A percentile compares a stretch with the other conserved stretches of the same genome.
Conservation (phyloP, 2,797 vertebrate genomes). For the Propithecus perrieri region DNA sequence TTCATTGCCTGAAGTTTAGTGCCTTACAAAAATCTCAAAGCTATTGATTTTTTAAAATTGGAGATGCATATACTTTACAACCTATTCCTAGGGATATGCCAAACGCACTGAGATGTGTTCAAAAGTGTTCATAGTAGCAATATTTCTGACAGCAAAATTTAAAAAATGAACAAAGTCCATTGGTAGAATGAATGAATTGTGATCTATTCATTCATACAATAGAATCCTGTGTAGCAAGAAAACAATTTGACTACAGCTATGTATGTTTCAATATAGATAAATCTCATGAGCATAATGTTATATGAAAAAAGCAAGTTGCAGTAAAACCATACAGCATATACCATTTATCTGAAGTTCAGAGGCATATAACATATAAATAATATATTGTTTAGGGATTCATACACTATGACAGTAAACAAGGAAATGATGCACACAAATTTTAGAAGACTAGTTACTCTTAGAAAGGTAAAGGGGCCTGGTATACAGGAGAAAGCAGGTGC, state of each 20-base stretch:
- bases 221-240: neutral
- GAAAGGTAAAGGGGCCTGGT: too few species aligned
- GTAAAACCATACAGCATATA: neutral
- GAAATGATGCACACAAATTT: neutral
- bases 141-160: neutral
- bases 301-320: neutral
- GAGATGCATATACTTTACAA: neutral
- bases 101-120: neutral
- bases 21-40: neutral
- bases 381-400: neutral
- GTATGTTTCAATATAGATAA: neutral
- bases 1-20: neutral
- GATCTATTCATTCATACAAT: neutral
- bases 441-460: neutral
- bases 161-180: neutral
- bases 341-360: neutral
- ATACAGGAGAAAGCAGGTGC: neutral
- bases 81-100: neutral
- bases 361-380: neutral
- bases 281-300: neutral
- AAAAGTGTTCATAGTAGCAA: neutral
- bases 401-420: neutral
- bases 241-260: neutral
- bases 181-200: neutral
- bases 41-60: neutral